A percentile compares a stretch with the other conserved stretches of the same genome.
These are phyloP conservation scores for Alectura lathami DNA, from an alignment of 2,113 vertebrate species.

Conservation along the genomic window DNA sequence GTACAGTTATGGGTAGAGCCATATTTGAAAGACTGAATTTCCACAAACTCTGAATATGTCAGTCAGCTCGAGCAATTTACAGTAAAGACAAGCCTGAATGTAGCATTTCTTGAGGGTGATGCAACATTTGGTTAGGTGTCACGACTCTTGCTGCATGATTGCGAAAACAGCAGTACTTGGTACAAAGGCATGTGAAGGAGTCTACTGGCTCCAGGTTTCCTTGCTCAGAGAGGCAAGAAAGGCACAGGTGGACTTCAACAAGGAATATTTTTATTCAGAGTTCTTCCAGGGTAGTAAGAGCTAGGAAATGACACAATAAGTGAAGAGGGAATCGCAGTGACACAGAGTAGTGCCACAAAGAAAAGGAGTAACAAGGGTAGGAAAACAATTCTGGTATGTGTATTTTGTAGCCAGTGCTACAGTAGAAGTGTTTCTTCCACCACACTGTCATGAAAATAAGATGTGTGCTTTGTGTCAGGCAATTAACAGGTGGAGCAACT, in stretches of 20 bases:
- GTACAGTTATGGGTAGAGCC: neutral
- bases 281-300: neutral
- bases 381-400: neutral
- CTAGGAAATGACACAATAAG: neutral
- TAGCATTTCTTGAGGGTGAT: fast-evolving
- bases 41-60: neutral
- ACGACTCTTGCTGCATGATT: neutral
- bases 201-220: neutral
- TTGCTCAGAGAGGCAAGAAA: neutral
- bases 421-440: constrained; percentile 33
- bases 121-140: neutral
- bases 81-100: neutral
- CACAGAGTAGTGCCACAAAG: neutral
- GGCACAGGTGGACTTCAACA: neutral
- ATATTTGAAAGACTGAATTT: neutral
- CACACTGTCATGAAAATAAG: neutral
- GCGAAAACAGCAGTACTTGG: neutral
- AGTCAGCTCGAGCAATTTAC: neutral
- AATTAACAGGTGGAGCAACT: constrained; percentile 18
- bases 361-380: neutral
- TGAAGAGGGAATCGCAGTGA: neutral
- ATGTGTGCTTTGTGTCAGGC: neutral
- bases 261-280: neutral
- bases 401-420: neutral
- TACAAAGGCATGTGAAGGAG: neutral